Base-by-base conservation (phyloP, 2,113 vertebrate genomes). In the Hippocampus mohnikei region DNA sequence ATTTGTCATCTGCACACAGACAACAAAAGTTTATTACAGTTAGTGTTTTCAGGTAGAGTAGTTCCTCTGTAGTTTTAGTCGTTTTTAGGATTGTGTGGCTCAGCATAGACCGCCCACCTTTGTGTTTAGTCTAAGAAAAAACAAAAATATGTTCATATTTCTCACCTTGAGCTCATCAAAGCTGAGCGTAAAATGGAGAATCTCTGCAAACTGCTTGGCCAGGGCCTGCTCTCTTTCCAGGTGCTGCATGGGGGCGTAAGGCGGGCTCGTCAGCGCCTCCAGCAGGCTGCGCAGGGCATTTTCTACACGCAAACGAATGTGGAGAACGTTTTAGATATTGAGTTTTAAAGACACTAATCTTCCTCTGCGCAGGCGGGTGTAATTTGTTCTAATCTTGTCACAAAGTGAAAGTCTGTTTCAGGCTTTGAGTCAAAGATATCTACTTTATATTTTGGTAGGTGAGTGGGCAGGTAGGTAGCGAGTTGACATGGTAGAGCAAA, bases 111-210 rank as follows among this genome's bases (percentile, higher is more conserved):
- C 20, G 48, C 18, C 48, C 16, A 50, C 18, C 21, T n/a, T 2
- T 52, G 18, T 52, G 18, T n/a, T 55, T 18, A 55, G n/a, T 20
- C 9, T 23, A 27, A 27, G 13, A 46, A 64, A 13, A 16, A 21
- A 64, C n/a, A n/a, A 20, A 3, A 33, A 4, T 0, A 33, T 3
- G 3, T 33, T 33, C 5, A 41, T 13, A 23, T 1, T 15, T 1
- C 61, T 88, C 82, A 96, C 95, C 93, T 96, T 96, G 72, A 96
- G 93, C 80, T 96, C 95, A 0, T 96, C 95, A 1, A 96, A 96
- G 85, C 95, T 95, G 90, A 96, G 95, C 1, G 95, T 96, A 79
- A 96, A 96, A 84, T 96, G 95, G 18, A 96, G 92, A 88, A 96
- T 96, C 90, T 96, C 95, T 0, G 95, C 95, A 0, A 96, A 96